Percentiles rank a stretch among this genome's conserved stretches.
These are phyloP conservation scores for Xiphophorus maculatus DNA, from an alignment of 2,113 vertebrate genomes.

Conservation along the genomic window DNA sequence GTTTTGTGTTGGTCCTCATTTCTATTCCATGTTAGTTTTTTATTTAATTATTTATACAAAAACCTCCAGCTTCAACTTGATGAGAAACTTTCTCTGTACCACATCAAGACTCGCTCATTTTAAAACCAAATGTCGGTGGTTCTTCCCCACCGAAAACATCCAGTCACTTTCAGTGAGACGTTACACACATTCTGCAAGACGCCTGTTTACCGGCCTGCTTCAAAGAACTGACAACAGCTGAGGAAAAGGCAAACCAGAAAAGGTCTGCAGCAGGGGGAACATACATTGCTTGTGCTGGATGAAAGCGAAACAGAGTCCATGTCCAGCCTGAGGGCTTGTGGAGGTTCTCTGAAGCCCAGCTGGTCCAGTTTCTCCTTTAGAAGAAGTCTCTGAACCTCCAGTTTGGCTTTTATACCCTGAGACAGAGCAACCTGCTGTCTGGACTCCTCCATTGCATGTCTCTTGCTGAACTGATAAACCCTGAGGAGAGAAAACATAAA, in stretches of 20 bases:
- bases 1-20: neutral
- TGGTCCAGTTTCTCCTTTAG: conserved; percentile 83
- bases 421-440: conserved; percentile 85
- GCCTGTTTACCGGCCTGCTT: neutral
- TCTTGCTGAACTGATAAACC: conserved; percentile 88
- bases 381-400: conserved; percentile 85
- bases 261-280: conserved; percentile 40
- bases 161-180: too few relatives aligned
- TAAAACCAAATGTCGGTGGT: too few relatives aligned
- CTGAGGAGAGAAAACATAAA: conserved; percentile 64
- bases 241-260: neutral
- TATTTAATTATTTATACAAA: neutral
- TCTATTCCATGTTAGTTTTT: neutral
- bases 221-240: neutral
- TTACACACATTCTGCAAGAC: neutral
- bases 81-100: too few relatives aligned
- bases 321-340: conserved; percentile 77
- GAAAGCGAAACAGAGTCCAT: conserved; percentile 79
- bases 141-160: neutral
- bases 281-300: conserved; percentile 79
- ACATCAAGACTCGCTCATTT: too few relatives aligned
- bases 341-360: conserved; percentile 81
- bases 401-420: conserved; percentile 84
- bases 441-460: conserved; percentile 86
- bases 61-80: too few relatives aligned